Base-by-base conservation (phyloP, 1,140 invertebrate genomes). In the Meloidogyne hapla region DNA sequence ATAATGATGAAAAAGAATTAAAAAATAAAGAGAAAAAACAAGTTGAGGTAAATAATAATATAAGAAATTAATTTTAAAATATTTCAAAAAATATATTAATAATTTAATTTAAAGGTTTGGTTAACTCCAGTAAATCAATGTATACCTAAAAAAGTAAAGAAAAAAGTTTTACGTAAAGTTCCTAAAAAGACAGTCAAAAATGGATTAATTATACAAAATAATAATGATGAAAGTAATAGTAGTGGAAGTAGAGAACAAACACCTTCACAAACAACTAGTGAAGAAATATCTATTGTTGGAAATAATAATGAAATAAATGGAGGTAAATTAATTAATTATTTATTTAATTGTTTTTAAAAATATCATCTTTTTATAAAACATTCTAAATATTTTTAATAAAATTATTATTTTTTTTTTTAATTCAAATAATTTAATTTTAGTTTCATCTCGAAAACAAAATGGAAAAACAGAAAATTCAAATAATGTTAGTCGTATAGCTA, bases 241-340 rank as follows among this genome's bases (percentile, higher is more conserved):
- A 56, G n/a, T 56, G 48, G n/a, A 56, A 56, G 48, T 56, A 56
- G 18, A 56, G 48, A 56, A 56, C 48, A 56, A 56, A 56, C 48
- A 56, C 48, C 48, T 56, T 56, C 48, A 56, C 48, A 56, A 56
- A 56, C 18, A n/a, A 56, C 3, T 56, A 56, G 18, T 56, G 48
- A 56, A 56, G 48, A 56, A 56, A 56, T 56, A 18, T 33, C 33
- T 0, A 48, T 48, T 0, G 6, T n/a, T n/a, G n/a, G n/a, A n/a
- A 56, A 56, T 56, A 56, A 56, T 33, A 33, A 33, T 5, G 33
- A 33, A 33, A 33, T 33, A 33, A 33, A 33, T 33, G 33, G 33
- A 56, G n/a, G 48, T 56, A 56, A n/a, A 3, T 48, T 18, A 18
- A 15, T 56, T n/a, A n/a, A n/a, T 56, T n/a, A n/a, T 21, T 56